Evolutionary conservation across 64 coral and sea anemone species (phyloP).

Genomic region (Montipora cactus): DNA sequence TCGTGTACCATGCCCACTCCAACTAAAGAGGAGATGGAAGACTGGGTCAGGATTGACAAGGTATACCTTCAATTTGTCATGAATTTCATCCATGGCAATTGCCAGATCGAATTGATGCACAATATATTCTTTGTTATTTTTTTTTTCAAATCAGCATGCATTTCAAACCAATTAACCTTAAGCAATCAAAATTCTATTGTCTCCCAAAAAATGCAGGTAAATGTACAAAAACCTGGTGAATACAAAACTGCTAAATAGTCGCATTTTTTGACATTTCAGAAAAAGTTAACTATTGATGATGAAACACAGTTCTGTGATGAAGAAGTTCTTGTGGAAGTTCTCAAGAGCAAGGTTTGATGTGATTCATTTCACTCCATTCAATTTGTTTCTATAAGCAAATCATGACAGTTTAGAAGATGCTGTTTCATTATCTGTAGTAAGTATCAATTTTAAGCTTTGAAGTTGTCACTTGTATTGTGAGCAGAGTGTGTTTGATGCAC

Average conservation of each 20-base stretch:
- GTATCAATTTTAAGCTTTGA: not conserved
- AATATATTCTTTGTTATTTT: no score
- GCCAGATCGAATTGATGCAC: no score
- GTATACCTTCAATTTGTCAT: slow-evolving; percentile 17
- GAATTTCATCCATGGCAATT: no score
- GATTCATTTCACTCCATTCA: not conserved
- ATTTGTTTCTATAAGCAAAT: not conserved
- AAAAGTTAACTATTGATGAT: slow-evolving; percentile 87
- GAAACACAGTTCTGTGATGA: slow-evolving; percentile 93
- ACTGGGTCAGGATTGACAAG: slow-evolving; percentile 79
- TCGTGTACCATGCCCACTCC: slow-evolving; percentile 58
- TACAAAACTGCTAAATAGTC: not conserved
- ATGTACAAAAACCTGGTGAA: not conserved
- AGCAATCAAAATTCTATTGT: no score
- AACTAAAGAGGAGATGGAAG: slow-evolving; percentile 76
- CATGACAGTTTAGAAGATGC: not conserved
- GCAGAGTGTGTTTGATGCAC: slow-evolving; percentile 96
- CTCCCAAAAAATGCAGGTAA: not conserved
- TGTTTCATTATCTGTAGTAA: not conserved
- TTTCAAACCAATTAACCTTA: no score
- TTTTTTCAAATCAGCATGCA: not conserved
- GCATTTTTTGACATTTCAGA: slow-evolving; percentile 64
- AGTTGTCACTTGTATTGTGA: slow-evolving; percentile 2
- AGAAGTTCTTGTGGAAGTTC: slow-evolving; percentile 84
- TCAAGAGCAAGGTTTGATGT: slow-evolving; percentile 82